Conservation (phyloP, 2,888 invertebrate species). For the Pasiphila rectangulata region DNA sequence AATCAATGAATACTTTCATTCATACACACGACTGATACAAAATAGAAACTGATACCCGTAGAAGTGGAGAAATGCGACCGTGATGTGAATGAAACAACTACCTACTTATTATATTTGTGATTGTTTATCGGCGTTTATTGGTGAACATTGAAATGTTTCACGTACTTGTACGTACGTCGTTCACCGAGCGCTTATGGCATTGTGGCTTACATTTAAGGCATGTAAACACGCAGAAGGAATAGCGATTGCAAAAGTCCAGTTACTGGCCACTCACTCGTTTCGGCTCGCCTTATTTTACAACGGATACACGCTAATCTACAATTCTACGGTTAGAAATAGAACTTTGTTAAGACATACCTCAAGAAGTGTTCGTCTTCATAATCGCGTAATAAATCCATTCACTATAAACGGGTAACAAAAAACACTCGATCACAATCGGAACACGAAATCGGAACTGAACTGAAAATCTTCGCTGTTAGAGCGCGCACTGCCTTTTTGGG, state of each 20-base stretch:
- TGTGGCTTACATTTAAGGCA: slow-evolving; percentile 66
- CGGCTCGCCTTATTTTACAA: slow-evolving; percentile 35
- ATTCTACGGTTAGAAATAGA: slow-evolving; percentile 38
- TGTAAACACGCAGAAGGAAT: slow-evolving; percentile 70
- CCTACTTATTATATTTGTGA: slow-evolving; percentile 52
- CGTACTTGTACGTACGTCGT: slow-evolving; percentile 46
- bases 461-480: slow-evolving; percentile 45
- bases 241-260: slow-evolving; percentile 78
- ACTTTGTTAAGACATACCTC: slow-evolving; percentile 50
- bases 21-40: slow-evolving; percentile 37
- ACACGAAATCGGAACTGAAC: slow-evolving; percentile 61
- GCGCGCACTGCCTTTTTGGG: slow-evolving; percentile 60
- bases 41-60: slow-evolving; percentile 62
- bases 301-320: slow-evolving; percentile 28
- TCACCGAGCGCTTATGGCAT: slow-evolving; percentile 55
- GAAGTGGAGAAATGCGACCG: slow-evolving; percentile 61
- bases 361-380: slow-evolving; percentile 65
- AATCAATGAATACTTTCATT: slow-evolving; percentile 54
- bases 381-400: slow-evolving; percentile 74
- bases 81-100: slow-evolving; percentile 54
- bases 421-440: slow-evolving; percentile 63
- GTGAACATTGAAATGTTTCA: slow-evolving; percentile 55
- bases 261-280: slow-evolving; percentile 48
- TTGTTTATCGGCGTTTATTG: slow-evolving; percentile 51
- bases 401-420: slow-evolving; percentile 69